These are phyloP conservation scores for Orthosia incerta DNA, from an alignment of 2,888 invertebrate genomes.

Conservation along the genomic window DNA sequence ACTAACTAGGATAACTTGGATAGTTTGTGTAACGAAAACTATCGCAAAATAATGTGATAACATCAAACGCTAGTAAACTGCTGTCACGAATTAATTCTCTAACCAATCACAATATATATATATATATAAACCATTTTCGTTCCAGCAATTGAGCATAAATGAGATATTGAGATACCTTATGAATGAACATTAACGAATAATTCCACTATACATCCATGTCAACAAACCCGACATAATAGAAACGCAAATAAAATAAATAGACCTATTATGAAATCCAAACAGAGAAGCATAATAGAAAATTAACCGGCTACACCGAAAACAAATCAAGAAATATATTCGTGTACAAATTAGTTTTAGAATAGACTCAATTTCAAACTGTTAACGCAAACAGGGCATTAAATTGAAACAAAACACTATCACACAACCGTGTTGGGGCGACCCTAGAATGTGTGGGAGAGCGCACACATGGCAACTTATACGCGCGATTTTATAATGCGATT, in stretches of 20 bases:
- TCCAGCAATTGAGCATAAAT: not conserved
- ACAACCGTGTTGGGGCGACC: constrained; percentile 47
- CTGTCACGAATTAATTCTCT: too few species aligned
- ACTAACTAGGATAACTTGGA: too few species aligned
- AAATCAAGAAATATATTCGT: constrained; percentile 65
- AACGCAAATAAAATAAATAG: constrained; percentile 47
- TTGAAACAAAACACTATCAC: constrained; percentile 72
- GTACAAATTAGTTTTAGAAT: constrained; percentile 63
- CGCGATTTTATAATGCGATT: constrained; percentile 54
- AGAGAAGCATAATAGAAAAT: constrained; percentile 60
- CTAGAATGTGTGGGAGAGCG: constrained; percentile 51
- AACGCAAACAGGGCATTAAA: constrained; percentile 68
- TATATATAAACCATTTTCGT: not conserved
- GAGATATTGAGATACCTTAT: not conserved
- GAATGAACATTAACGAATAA: constrained; percentile 18
- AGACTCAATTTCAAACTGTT: constrained; percentile 64
- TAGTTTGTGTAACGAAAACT: too few species aligned
- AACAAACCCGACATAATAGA: constrained; percentile 35
- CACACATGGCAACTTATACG: constrained; percentile 52
- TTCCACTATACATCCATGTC: constrained; percentile 5
- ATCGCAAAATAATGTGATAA: too few species aligned
- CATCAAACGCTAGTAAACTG: too few species aligned
- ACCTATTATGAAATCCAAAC: constrained; percentile 51
- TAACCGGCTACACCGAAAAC: constrained; percentile 53
- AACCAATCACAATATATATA: too few species aligned